Conservation (phyloP, 2,113 vertebrate genomes). For the Bothrops jararaca region DNA sequence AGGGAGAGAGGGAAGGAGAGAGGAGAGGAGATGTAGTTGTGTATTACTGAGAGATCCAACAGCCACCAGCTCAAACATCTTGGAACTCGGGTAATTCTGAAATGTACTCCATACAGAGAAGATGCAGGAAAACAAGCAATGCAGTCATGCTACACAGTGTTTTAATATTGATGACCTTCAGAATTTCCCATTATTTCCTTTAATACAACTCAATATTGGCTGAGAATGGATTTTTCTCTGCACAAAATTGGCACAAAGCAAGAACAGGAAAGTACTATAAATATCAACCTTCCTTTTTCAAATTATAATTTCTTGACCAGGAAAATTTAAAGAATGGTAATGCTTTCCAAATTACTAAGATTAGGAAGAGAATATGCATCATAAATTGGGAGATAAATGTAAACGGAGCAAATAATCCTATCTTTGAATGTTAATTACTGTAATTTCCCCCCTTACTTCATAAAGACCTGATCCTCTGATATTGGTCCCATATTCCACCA, state of each 20-base stretch:
- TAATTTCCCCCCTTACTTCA: slow-evolving; percentile 26
- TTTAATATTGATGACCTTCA: slow-evolving; percentile 61
- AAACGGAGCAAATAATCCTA: slow-evolving; percentile 37
- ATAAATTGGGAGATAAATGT: slow-evolving; percentile 25
- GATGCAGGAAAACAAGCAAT: slow-evolving; percentile 27
- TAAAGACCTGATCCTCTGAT: slow-evolving; percentile 4
- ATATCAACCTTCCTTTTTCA: slow-evolving; percentile 34
- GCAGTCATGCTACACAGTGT: slow-evolving; percentile 48
- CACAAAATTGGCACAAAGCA: slow-evolving; percentile 39
- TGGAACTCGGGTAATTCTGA: slow-evolving; percentile 31
- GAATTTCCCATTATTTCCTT: slow-evolving; percentile 44
- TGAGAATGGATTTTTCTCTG: slow-evolving; percentile 41
- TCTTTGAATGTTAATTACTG: slow-evolving; percentile 22
- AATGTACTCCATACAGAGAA: slow-evolving; percentile 31
- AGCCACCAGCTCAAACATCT: slow-evolving; percentile 22
- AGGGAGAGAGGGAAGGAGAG: background rate
- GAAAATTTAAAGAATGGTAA: slow-evolving; percentile 18
- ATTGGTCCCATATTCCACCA: background rate
- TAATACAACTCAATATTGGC: slow-evolving; percentile 11
- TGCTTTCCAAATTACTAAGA: slow-evolving; percentile 30
- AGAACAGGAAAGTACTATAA: slow-evolving; percentile 42
- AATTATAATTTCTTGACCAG: slow-evolving; percentile 39
- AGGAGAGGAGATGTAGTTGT: slow-evolving; percentile 55
- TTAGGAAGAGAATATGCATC: slow-evolving; percentile 1
- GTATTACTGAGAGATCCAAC: slow-evolving; percentile 63